A percentile compares a stretch with the other conserved stretches of the same genome.
These are phyloP conservation scores for Himalopsyche tibetana DNA, from an alignment of 2,888 invertebrate genomes.

Conservation along the genomic window DNA sequence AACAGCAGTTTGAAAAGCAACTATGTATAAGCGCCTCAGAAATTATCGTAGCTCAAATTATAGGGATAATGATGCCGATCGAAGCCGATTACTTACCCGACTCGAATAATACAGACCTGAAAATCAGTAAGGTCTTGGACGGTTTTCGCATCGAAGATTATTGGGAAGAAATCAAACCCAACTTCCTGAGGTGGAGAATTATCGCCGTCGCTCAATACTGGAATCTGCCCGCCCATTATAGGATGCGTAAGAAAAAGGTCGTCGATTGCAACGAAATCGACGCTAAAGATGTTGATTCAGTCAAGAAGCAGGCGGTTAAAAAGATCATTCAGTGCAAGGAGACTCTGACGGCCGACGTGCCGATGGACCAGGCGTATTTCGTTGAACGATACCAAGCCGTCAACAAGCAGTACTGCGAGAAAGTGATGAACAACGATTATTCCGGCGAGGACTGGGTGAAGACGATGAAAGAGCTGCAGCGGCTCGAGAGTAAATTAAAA, in stretches of 20 bases:
- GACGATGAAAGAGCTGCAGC: slow-evolving; percentile 72
- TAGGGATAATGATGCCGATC: slow-evolving; percentile 55
- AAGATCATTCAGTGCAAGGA: slow-evolving; percentile 53
- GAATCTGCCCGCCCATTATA: slow-evolving; percentile 45
- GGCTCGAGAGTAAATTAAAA: slow-evolving; percentile 71
- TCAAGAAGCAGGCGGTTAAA: slow-evolving; percentile 53
- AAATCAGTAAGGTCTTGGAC: slow-evolving; percentile 53
- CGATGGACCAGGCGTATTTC: slow-evolving; percentile 68
- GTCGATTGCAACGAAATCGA: slow-evolving; percentile 66
- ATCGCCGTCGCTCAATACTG: slow-evolving; percentile 57
- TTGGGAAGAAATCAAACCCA: slow-evolving; percentile 56
- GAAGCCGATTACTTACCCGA: slow-evolving; percentile 41
- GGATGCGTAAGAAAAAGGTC: slow-evolving; percentile 66
- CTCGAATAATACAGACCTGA: slow-evolving; percentile 1
- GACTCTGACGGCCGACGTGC: not conserved
- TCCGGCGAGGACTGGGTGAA: slow-evolving; percentile 74
- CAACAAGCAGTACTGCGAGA: slow-evolving; percentile 72
- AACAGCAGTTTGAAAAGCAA: slow-evolving; percentile 56
- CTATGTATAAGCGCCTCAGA: slow-evolving; percentile 55
- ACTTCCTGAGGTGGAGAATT: slow-evolving; percentile 54
- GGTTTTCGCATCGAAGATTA: slow-evolving; percentile 61
- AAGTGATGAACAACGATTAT: slow-evolving; percentile 71
- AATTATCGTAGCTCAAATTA: slow-evolving; percentile 59
- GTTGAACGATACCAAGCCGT: slow-evolving; percentile 70
- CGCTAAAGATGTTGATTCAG: slow-evolving; percentile 34